Conservation (phyloP, 2,888 invertebrate species). For the Sepiola atlantica region DNA sequence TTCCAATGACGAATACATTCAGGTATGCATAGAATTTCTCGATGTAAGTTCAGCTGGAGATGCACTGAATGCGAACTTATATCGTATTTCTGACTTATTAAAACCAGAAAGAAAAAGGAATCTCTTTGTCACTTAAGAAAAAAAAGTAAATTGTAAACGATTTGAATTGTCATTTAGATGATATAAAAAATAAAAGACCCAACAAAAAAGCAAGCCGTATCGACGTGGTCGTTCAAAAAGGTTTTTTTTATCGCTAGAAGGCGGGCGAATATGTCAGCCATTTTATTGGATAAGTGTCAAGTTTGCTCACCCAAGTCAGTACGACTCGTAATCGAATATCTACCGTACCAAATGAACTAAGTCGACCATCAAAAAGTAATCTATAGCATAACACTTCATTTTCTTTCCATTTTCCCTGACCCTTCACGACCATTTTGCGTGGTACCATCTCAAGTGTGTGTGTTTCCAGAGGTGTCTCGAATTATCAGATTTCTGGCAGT, state of each 20-base stretch:
- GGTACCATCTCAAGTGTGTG: too few relatives aligned
- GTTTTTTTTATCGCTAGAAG: background rate
- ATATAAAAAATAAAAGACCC: too few relatives aligned
- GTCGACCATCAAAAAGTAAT: background rate
- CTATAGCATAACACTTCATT: background rate
- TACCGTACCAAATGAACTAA: background rate
- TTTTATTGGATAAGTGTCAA: background rate
- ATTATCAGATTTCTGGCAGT: background rate
- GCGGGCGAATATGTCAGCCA: background rate
- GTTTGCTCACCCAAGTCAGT: background rate
- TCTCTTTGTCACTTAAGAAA: background rate
- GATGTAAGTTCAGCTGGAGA: background rate
- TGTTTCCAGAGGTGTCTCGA: too few relatives aligned
- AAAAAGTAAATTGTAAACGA: background rate
- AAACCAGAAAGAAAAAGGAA: background rate
- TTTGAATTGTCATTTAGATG: background rate
- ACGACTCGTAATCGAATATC: background rate
- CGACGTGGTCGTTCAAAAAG: background rate
- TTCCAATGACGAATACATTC: background rate
- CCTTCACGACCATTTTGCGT: background rate
- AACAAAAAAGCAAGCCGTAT: background rate
- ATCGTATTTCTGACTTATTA: background rate
- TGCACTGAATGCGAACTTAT: background rate
- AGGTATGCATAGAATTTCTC: background rate
- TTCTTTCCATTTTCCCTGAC: background rate